Evolutionary conservation across 2,797 vertebrate species (phyloP).

Genomic region (Syngnathus rostellatus): DNA sequence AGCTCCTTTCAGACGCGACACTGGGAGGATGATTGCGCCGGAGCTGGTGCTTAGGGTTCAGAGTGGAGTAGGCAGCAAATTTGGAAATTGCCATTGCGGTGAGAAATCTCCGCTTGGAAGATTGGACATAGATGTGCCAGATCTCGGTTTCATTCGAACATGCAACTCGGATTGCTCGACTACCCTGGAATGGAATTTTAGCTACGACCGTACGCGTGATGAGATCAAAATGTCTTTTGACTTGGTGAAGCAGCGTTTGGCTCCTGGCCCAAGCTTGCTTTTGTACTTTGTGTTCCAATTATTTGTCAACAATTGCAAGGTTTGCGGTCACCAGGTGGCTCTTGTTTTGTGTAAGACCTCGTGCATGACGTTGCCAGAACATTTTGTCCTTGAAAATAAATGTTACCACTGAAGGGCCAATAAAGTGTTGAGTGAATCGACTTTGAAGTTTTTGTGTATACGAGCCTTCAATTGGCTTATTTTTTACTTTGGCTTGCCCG

Average conservation of each 20-base stretch:
- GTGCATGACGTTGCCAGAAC: too few species aligned
- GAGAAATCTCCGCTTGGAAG: conserved; percentile 21
- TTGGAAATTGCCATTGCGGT: conserved; percentile 22
- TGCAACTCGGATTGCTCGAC: not conserved
- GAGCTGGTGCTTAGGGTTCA: conserved; percentile 13
- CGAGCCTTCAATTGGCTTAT: too few species aligned
- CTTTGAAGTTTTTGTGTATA: not conserved
- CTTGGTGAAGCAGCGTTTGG: not conserved
- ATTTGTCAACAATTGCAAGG: not conserved
- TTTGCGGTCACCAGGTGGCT: not conserved
- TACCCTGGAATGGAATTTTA: not conserved
- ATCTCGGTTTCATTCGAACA: not conserved
- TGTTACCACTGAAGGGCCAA: not conserved
- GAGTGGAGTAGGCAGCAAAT: conserved; percentile 28
- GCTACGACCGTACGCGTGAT: not conserved
- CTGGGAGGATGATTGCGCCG: conserved; percentile 35
- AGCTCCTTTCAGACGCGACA: conserved; percentile 50
- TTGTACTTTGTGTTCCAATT: not conserved
- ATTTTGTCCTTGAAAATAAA: conserved; percentile 1
- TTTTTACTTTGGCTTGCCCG: not conserved
- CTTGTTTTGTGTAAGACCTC: not conserved
- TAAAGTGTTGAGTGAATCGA: not conserved
- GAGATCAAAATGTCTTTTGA: not conserved
- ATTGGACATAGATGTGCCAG: conserved; percentile 17
- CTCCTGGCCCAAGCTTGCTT: not conserved